phyloP scores from a whole-genome alignment of 64 coral and sea anemone genomes.

The Astreopora myriophthalma region DNA sequence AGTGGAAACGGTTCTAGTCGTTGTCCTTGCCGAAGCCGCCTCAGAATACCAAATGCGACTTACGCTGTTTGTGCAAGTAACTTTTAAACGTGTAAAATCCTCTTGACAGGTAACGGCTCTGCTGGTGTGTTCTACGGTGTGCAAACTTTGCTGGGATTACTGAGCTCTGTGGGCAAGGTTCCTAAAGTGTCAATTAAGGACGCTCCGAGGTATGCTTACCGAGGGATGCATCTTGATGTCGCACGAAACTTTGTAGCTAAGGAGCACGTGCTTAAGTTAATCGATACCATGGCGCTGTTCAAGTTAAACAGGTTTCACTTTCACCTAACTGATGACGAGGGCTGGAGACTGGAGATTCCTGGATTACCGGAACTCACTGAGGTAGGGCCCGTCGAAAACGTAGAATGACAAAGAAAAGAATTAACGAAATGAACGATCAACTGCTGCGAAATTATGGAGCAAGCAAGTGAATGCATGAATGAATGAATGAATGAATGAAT shows the following conservation, averaged over 20 bases:
- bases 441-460: too few relatives aligned
- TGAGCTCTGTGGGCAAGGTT: slow-evolving; percentile 3
- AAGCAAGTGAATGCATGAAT: too few relatives aligned
- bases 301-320: slow-evolving; percentile 81
- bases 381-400: neutral
- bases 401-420: neutral
- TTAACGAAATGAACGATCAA: too few relatives aligned
- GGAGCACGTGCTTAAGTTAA: slow-evolving; percentile 34
- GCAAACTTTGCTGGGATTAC: slow-evolving; percentile 38
- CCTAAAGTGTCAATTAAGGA: slow-evolving; percentile 59
- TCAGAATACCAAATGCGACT: too few relatives aligned
- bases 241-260: slow-evolving; percentile 65
- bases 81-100: neutral
- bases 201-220: slow-evolving; percentile 47
- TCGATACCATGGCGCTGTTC: slow-evolving; percentile 53
- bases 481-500: too few relatives aligned
- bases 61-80: neutral
- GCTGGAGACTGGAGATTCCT: slow-evolving; percentile 65
- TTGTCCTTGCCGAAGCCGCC: too few relatives aligned
- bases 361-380: slow-evolving; percentile 62
- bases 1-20: too few relatives aligned
- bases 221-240: slow-evolving; percentile 71
- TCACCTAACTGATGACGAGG: slow-evolving; percentile 69
- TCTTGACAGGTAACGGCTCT: neutral
- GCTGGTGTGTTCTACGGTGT: slow-evolving; percentile 74